Evolutionary conservation across 2,888 invertebrate species (phyloP).

Genomic region (Drosophila mulleri): DNA sequence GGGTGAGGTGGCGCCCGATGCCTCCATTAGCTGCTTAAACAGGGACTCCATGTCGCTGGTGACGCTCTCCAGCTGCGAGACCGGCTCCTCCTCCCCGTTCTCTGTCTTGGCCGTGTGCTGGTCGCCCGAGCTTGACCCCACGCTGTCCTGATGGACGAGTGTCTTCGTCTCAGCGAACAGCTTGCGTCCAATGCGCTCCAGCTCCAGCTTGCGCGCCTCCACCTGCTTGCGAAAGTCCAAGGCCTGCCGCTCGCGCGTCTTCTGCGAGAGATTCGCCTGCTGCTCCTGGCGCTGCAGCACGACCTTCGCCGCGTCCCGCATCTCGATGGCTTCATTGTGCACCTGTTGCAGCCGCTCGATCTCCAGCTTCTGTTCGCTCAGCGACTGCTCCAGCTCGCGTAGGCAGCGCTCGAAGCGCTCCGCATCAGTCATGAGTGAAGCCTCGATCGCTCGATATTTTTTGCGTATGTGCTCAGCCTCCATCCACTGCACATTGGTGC

Average conservation of each 20-base stretch:
- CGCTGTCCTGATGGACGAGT: slow-evolving; percentile 87
- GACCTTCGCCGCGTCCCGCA: slow-evolving; percentile 89
- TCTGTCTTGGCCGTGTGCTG: slow-evolving; percentile 83
- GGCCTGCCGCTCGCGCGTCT: slow-evolving; percentile 88
- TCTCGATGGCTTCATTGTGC: slow-evolving; percentile 90
- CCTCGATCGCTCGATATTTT: slow-evolving; percentile 90
- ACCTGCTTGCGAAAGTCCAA: slow-evolving; percentile 89
- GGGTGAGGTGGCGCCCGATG: slow-evolving; percentile 91
- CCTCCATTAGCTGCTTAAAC: slow-evolving; percentile 91
- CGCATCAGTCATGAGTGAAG: slow-evolving; percentile 89
- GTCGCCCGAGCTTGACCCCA: slow-evolving; percentile 86
- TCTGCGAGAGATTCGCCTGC: slow-evolving; percentile 89
- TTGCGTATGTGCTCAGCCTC: slow-evolving; percentile 92
- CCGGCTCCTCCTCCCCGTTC: slow-evolving; percentile 82
- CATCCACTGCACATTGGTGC: slow-evolving; percentile 92
- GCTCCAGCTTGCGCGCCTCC: slow-evolving; percentile 89
- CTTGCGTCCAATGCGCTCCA: slow-evolving; percentile 91
- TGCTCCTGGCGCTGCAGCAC: slow-evolving; percentile 90
- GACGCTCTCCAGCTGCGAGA: slow-evolving; percentile 77
- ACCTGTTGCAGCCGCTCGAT: slow-evolving; percentile 91
- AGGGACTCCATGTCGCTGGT: slow-evolving; percentile 87
- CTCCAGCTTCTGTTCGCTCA: slow-evolving; percentile 90
- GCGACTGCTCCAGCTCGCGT: slow-evolving; percentile 88
- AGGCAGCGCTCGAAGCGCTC: slow-evolving; percentile 91
- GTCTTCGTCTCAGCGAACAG: slow-evolving; percentile 88